A percentile compares a stretch with the other conserved stretches of the same genome.
These are phyloP conservation scores for Mya arenaria DNA, from an alignment of 1,140 invertebrate species.

Conservation along the genomic window DNA sequence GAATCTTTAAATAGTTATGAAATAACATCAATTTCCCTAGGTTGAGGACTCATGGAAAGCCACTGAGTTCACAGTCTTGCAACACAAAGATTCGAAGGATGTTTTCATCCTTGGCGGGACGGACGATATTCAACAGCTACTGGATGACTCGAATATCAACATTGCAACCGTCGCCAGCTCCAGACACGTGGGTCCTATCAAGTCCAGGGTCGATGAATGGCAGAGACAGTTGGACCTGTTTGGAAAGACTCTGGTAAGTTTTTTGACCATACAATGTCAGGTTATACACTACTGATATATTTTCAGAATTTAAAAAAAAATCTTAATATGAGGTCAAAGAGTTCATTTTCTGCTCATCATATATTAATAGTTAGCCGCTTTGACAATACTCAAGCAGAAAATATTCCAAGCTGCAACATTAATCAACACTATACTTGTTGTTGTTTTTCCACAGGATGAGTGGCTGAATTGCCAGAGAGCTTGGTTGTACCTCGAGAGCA, in stretches of 20 bases:
- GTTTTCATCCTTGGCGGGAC: conserved; percentile 90
- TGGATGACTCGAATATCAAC: conserved; percentile 93
- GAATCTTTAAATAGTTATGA: not conserved
- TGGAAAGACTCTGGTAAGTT: conserved; percentile 87
- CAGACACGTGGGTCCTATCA: conserved; percentile 91
- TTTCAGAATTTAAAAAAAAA: too few species aligned
- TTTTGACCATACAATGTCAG: too few species aligned
- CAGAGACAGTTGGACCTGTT: conserved; percentile 88
- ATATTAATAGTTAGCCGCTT: too few species aligned
- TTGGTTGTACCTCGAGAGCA: conserved; percentile 94
- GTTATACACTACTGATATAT: too few species aligned
- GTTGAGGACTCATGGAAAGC: conserved; percentile 82
- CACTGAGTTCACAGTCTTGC: conserved; percentile 79
- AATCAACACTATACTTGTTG: not conserved
- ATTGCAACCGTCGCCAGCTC: conserved; percentile 92
- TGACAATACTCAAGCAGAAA: too few species aligned
- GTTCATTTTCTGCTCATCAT: too few species aligned
- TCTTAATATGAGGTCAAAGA: too few species aligned
- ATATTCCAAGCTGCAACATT: too few species aligned
- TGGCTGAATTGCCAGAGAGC: conserved; percentile 92
- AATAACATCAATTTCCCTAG: conserved; percentile 51
- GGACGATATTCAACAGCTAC: conserved; percentile 90
- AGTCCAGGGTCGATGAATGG: conserved; percentile 91
- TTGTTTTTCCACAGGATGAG: conserved; percentile 85
- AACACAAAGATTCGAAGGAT: conserved; percentile 85